Conservation (phyloP, 2,888 invertebrate genomes). For the Drosophila trichaetosa region DNA sequence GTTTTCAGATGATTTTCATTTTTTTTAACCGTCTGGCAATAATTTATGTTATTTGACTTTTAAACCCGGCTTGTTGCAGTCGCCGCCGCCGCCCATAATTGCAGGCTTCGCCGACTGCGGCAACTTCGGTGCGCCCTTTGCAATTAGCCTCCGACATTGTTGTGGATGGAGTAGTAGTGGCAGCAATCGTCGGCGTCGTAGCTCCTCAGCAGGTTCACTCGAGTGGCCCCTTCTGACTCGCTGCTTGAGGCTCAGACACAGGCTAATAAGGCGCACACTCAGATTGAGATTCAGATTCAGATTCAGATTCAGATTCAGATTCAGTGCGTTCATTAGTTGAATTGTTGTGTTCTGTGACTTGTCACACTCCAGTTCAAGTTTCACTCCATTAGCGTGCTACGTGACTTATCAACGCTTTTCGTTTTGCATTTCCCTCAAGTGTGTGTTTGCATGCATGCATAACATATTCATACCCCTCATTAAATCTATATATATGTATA, state of each 20-base stretch:
- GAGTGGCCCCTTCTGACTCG: conserved; percentile 24
- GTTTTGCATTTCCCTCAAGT: not conserved
- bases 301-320: not conserved
- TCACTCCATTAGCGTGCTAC: conserved; percentile 63
- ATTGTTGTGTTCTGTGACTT: conserved; percentile 37
- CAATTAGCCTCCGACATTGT: conserved; percentile 53
- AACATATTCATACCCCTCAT: not conserved
- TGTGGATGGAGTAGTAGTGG: conserved; percentile 11
- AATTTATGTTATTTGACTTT: conserved; percentile 79
- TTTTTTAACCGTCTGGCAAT: conserved; percentile 52
- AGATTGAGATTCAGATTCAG: not conserved
- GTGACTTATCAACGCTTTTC: conserved; percentile 60
- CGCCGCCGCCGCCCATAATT: conserved; percentile 57
- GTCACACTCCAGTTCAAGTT: conserved; percentile 61
- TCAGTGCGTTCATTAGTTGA: conserved; percentile 29
- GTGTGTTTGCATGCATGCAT: not conserved
- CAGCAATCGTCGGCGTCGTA: conserved; percentile 1
- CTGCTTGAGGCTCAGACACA: conserved; percentile 5
- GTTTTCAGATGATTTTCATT: conserved; percentile 52
- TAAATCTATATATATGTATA: not conserved
- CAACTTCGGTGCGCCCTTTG: conserved; percentile 42
- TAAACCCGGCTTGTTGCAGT: conserved; percentile 36
- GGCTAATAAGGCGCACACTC: conserved; percentile 4
- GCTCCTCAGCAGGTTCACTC: conserved; percentile 30
- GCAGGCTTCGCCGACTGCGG: conserved; percentile 32